Percentiles rank a stretch among this genome's conserved stretches.
Evolutionary conservation across 2,888 invertebrate species (phyloP).

Genomic region (Netelia virgata): DNA sequence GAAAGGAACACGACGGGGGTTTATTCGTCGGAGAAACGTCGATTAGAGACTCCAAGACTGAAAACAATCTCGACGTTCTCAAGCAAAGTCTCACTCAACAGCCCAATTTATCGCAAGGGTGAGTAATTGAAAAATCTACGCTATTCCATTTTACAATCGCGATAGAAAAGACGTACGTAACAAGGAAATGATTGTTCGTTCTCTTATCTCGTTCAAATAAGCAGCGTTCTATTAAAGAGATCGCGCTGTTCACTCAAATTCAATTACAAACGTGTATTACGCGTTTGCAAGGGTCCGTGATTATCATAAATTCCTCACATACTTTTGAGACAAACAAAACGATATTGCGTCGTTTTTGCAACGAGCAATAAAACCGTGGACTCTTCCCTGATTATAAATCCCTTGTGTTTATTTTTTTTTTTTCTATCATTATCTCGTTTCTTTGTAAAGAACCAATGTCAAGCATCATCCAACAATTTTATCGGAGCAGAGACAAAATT

Average conservation of each 20-base stretch:
- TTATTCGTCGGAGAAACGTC: constrained; percentile 50
- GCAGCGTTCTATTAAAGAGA: too few relatives aligned
- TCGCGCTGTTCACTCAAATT: too few relatives aligned
- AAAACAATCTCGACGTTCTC: constrained; percentile 75
- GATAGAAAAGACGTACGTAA: too few relatives aligned
- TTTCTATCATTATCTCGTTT: constrained; percentile 14
- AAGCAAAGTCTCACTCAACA: constrained; percentile 80
- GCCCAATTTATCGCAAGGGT: constrained; percentile 83
- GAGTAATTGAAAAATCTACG: constrained; percentile 68
- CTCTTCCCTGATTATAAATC: background rate
- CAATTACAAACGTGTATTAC: too few relatives aligned
- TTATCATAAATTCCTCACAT: too few relatives aligned
- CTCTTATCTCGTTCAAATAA: too few relatives aligned
- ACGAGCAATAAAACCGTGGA: background rate
- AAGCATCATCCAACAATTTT: constrained; percentile 14
- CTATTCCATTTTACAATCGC: too few relatives aligned
- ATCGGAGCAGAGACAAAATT: constrained; percentile 10
- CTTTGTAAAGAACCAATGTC: constrained; percentile 2
- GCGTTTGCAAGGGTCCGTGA: too few relatives aligned
- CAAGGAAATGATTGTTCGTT: too few relatives aligned
- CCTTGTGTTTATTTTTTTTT: background rate
- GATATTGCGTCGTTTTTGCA: too few relatives aligned
- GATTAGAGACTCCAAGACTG: constrained; percentile 59
- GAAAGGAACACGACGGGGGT: constrained; percentile 66
- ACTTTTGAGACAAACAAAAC: too few relatives aligned